Evolutionary conservation across 2,113 vertebrate species (phyloP).

Genomic region (Junco hyemalis): DNA sequence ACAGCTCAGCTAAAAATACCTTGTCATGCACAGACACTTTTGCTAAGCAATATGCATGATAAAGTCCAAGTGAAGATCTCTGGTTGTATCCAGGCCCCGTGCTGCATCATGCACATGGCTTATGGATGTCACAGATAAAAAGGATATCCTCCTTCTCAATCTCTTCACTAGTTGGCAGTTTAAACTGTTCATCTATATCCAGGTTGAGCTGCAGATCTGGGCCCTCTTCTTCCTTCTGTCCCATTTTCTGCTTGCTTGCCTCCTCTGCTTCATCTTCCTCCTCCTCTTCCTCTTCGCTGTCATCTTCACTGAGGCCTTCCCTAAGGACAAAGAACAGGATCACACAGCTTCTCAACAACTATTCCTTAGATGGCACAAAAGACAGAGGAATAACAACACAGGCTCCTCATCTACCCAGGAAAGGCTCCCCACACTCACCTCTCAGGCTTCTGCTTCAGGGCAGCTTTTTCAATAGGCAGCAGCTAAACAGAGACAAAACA

Average conservation of each 20-base stretch:
- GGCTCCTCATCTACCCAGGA: not conserved
- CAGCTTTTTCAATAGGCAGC: conserved; percentile 91
- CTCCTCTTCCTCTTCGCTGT: conserved; percentile 58
- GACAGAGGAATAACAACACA: not conserved
- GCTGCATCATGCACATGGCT: not conserved
- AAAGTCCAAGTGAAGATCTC: not conserved
- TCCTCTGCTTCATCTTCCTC: not conserved
- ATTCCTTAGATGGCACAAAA: not conserved
- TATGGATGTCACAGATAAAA: not conserved
- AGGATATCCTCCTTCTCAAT: conserved; percentile 86
- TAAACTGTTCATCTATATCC: conserved; percentile 82
- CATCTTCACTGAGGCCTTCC: conserved; percentile 66
- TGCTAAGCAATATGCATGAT: not conserved
- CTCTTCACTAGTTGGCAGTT: conserved; percentile 82
- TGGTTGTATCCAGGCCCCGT: not conserved
- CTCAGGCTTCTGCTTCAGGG: conserved; percentile 80
- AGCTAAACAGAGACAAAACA: conserved; percentile 73
- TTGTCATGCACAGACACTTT: not conserved
- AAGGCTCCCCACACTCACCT: conserved; percentile 28
- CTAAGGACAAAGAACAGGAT: not conserved
- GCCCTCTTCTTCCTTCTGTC: conserved; percentile 62
- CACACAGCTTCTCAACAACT: not conserved
- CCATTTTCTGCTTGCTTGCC: not conserved
- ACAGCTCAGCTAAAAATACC: conserved; percentile 2
- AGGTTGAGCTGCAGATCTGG: conserved; percentile 83